Percentiles rank a stretch among this genome's conserved stretches.
Evolutionary conservation across 2,797 vertebrate species (phyloP).

Genomic region (Anabas testudineus): DNA sequence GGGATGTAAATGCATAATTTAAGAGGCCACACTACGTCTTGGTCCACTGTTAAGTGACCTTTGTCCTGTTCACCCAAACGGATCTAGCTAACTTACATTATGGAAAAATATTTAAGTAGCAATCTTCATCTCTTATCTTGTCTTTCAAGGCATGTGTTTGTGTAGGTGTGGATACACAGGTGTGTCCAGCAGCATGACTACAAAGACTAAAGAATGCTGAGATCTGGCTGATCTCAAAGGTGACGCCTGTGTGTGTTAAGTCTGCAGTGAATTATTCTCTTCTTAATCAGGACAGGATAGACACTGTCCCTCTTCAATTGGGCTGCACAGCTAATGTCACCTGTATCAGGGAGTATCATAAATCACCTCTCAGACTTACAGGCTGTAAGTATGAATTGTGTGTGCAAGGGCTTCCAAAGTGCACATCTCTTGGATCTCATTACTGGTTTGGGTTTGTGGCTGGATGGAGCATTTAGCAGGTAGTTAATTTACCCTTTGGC

Average conservation of each 20-base stretch:
- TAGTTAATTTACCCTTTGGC: constrained; percentile 51
- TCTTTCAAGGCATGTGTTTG: constrained; percentile 15
- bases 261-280: constrained; percentile 54
- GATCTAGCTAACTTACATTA: neutral
- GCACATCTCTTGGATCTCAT: constrained; percentile 9
- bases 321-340: constrained; percentile 32
- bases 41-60: constrained; percentile 30
- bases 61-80: constrained; percentile 34
- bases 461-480: constrained; percentile 56
- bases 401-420: neutral
- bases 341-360: constrained; percentile 26
- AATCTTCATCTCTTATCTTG: neutral
- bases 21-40: constrained; percentile 6
- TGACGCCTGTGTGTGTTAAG: constrained; percentile 33
- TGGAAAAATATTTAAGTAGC: constrained; percentile 9
- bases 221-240: constrained; percentile 28
- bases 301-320: constrained; percentile 28
- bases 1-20: constrained; percentile 51
- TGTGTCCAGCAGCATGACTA: constrained; percentile 19
- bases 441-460: constrained; percentile 13
- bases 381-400: constrained; percentile 35
- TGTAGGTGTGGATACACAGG: constrained; percentile 10
- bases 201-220: constrained; percentile 20
- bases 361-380: constrained; percentile 48
- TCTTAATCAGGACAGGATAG: constrained; percentile 54